These are phyloP conservation scores for Alcedo quadribrachys DNA, from an alignment of 2,797 vertebrate species.

Conservation along the genomic window DNA sequence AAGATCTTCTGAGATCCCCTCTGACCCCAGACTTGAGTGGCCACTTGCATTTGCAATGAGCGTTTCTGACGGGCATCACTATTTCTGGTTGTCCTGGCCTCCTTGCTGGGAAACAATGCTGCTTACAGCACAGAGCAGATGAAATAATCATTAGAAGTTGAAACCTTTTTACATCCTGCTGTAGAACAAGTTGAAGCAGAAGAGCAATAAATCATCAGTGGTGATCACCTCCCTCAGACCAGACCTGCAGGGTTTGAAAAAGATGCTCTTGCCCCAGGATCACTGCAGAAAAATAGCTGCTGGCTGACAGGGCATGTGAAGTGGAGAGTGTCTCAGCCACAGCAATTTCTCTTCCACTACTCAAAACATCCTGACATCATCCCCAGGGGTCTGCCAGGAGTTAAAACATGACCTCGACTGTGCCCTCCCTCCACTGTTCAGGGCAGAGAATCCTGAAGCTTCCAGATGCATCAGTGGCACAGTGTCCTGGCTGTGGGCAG, in stretches of 20 bases:
- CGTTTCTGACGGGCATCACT: not conserved
- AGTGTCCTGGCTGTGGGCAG: not conserved
- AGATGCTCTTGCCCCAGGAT: not conserved
- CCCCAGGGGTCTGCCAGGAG: not conserved
- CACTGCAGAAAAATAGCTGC: not conserved
- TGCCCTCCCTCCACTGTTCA: not conserved
- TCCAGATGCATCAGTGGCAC: accelerated
- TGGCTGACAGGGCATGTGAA: not conserved
- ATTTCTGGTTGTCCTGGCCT: not conserved
- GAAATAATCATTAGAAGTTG: not conserved
- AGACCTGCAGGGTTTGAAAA: not conserved
- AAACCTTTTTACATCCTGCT: constrained; percentile 5
- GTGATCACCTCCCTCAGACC: not conserved
- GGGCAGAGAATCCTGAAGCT: not conserved
- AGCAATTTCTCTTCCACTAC: not conserved
- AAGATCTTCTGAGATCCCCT: not conserved
- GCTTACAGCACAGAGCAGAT: not conserved
- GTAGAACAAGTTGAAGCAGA: constrained; percentile 5
- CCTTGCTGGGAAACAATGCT: constrained; percentile 7
- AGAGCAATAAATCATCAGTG: not conserved
- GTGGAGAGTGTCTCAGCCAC: not conserved
- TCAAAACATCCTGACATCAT: not conserved
- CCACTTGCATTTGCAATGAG: not conserved
- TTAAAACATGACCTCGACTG: too few relatives aligned
- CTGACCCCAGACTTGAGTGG: not conserved